Percentiles rank a stretch among this genome's conserved stretches.
phyloP scores from a whole-genome alignment of 2,113 vertebrate genomes.

The Lonchura striata region DNA sequence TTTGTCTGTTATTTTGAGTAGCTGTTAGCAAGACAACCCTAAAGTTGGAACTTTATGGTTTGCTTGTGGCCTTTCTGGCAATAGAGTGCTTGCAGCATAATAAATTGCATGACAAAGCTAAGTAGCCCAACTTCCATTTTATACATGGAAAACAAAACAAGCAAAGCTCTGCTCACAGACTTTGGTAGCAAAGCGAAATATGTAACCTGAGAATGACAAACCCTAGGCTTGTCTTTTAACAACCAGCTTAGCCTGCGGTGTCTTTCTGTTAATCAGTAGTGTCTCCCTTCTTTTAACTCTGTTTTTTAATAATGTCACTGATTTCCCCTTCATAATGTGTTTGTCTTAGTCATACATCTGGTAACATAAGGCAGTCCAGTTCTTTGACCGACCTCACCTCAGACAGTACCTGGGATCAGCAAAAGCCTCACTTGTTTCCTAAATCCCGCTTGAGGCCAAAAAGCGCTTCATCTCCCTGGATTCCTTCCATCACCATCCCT shows the following conservation, averaged over 20 bases:
- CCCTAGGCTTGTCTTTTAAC: neutral
- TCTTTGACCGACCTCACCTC: slow-evolving; percentile 71
- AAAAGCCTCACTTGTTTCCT: slow-evolving; percentile 20
- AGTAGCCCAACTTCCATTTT: neutral
- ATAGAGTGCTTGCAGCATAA: neutral
- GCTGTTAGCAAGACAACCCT: neutral
- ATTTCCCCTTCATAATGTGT: slow-evolving; percentile 33
- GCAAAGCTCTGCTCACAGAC: neutral
- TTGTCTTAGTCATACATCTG: slow-evolving; percentile 52
- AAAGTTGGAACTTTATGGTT: neutral
- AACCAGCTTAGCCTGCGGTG: neutral
- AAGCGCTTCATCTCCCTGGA: slow-evolving; percentile 60
- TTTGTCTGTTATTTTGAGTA: neutral
- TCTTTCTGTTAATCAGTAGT: neutral
- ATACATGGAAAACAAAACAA: neutral
- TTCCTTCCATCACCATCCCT: slow-evolving; percentile 71
- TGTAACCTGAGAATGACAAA: neutral
- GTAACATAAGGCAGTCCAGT: slow-evolving; percentile 68
- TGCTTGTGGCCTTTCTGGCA: neutral
- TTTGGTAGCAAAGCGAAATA: neutral
- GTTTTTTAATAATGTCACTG: neutral
- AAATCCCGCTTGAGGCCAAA: slow-evolving; percentile 54
- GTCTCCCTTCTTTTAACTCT: neutral
- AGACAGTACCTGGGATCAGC: slow-evolving; percentile 34
- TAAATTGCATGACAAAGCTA: neutral